Conservation (phyloP, 2,113 vertebrate species). For the Mesitornis unicolor region DNA sequence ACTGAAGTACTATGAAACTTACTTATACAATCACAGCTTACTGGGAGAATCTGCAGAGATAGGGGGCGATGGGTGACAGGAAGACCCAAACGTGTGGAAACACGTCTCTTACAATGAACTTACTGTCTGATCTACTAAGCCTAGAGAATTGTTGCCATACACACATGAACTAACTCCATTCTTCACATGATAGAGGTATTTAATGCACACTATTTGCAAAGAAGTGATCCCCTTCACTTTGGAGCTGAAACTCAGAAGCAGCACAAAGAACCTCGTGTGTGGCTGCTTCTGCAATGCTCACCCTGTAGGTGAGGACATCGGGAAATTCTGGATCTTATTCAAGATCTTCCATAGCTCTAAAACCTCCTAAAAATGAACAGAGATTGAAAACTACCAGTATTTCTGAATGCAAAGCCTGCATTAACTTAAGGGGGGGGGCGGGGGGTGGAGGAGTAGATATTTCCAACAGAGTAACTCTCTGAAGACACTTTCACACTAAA, state of each 20-base stretch:
- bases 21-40: not conserved
- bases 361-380: not conserved
- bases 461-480: not conserved
- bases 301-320: not conserved
- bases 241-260: not conserved
- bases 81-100: not conserved
- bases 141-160: not conserved
- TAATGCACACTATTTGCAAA: not conserved
- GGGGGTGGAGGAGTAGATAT: not conserved
- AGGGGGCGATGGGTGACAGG: not conserved
- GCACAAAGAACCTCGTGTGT: not conserved
- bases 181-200: not conserved
- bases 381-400: not conserved
- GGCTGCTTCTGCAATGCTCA: not conserved
- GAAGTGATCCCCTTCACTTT: not conserved
- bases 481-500: not conserved
- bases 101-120: not conserved
- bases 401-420: not conserved
- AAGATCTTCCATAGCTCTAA: not conserved
- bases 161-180: not conserved
- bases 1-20: not conserved
- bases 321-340: not conserved
- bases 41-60: not conserved
- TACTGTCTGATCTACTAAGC: not conserved
- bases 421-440: not conserved